phyloP scores from a whole-genome alignment of 2,797 vertebrate species.

The Schizopygopsis malacanthus region DNA sequence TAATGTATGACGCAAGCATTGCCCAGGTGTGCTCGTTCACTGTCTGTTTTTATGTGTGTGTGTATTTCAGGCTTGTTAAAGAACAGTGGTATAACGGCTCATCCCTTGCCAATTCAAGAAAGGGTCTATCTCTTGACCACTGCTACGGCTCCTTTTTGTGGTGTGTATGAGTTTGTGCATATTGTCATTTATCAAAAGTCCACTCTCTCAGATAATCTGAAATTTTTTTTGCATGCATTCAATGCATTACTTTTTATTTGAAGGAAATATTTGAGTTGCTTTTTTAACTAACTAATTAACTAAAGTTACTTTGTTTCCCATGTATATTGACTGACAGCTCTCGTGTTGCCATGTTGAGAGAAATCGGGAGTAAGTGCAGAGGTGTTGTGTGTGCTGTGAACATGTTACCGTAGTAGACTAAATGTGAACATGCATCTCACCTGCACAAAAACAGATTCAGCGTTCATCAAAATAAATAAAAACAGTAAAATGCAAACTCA shows the following conservation, averaged over 20 bases:
- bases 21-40: neutral
- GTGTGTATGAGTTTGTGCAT: constrained; percentile 74
- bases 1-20: neutral
- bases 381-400: too few relatives aligned
- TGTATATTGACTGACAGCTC: too few relatives aligned
- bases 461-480: neutral
- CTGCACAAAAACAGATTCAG: neutral
- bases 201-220: neutral
- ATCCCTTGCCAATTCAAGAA: constrained; percentile 81
- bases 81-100: constrained; percentile 79
- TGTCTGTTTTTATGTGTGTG: constrained; percentile 29
- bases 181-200: neutral
- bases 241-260: too few relatives aligned
- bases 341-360: too few relatives aligned
- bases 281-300: too few relatives aligned
- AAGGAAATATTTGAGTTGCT: too few relatives aligned
- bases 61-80: constrained; percentile 80
- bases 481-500: too few relatives aligned
- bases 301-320: too few relatives aligned
- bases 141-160: constrained; percentile 83
- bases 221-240: too few relatives aligned
- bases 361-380: too few relatives aligned
- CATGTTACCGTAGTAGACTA: too few relatives aligned
- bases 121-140: constrained; percentile 86
- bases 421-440: neutral